Base-by-base conservation (phyloP, 2,888 invertebrate genomes). In the Gymnocheta viridis region DNA sequence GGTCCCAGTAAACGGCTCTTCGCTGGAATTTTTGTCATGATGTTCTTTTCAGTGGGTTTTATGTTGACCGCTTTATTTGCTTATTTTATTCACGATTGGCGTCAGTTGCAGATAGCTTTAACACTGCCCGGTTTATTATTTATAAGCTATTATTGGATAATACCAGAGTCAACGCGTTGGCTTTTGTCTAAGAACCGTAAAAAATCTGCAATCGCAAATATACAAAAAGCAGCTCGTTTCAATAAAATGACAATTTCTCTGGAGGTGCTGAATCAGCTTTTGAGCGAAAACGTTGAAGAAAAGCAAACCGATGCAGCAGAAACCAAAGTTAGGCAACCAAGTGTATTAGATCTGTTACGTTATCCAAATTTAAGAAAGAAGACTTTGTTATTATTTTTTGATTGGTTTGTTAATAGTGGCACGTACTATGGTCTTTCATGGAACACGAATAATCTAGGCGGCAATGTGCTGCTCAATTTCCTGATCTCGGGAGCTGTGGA, bases 391-490 rank as follows among this genome's bases (percentile, higher is more conserved):
- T 93, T 96, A 85, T 95, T 96, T 91, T 95, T 95, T 89, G 95
- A 95, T 89, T 96, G 96, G 96, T 94, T 96, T 90, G 96, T 95
- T 19, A 95, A 95, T 88, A 95, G 95, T 87, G 95, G 95, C 80
- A 95, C 95, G 9, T 96, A 96, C 91, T 96, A 96, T 88, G 96
- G 96, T 0, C 91, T 96, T 7, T 96, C 96, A 0, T 95, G 96
- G 94, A 95, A 95, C 89, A 95, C 95, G 4, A 94, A 94, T 64
- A 94, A 94, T 88, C 93, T 96, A 69, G 95, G 95, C 7, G 95
- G 95, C 32, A 95, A 96, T 90, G 94, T 94, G 74, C 94, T 95
- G 87, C 87, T 96, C n/a, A 96, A 96, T 91, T 96, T 96, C 89
- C 92, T 95, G 4, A 93, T 96, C 86, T 94, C 95, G 7, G 96